Percentiles rank a stretch among this genome's conserved stretches.
phyloP scores from a whole-genome alignment of 2,888 invertebrate genomes.

The Ethmia dodecea region DNA sequence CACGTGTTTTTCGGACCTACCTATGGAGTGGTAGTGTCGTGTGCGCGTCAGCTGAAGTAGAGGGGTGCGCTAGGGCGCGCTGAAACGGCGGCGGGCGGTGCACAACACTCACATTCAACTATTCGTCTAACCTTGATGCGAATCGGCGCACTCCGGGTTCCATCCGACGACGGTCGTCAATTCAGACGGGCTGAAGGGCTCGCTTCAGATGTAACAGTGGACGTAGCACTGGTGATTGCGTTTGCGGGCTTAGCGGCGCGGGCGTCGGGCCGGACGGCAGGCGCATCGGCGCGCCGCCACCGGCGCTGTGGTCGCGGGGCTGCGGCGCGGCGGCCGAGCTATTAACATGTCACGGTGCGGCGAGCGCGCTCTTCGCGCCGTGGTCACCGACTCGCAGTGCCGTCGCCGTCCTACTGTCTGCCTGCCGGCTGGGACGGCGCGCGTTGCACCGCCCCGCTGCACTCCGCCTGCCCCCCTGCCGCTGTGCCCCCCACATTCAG shows the following conservation, averaged over 20 bases:
- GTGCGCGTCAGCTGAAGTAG: constrained; percentile 57
- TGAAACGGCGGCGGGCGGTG: constrained; percentile 47
- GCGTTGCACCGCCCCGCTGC: constrained; percentile 76
- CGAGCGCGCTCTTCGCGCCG: constrained; percentile 73
- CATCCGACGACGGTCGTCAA: constrained; percentile 71
- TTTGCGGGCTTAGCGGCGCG: constrained; percentile 41
- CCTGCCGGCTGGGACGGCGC: constrained; percentile 61
- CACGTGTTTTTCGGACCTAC: constrained; percentile 56
- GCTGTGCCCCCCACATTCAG: constrained; percentile 45
- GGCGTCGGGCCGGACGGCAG: constrained; percentile 63
- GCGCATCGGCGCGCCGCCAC: constrained; percentile 72
- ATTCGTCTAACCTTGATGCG: constrained; percentile 76
- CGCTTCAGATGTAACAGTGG: constrained; percentile 64
- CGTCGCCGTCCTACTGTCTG: constrained; percentile 78
- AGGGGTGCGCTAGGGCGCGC: constrained; percentile 52
- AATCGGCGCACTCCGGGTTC: constrained; percentile 76
- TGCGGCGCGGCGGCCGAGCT: constrained; percentile 71
- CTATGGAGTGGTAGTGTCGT: constrained; percentile 48
- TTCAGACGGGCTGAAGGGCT: constrained; percentile 67
- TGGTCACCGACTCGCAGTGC: constrained; percentile 75
- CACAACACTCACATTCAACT: constrained; percentile 74
- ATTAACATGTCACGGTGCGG: constrained; percentile 67
- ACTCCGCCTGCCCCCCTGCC: constrained; percentile 69
- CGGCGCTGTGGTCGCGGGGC: constrained; percentile 61
- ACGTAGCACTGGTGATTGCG: constrained; percentile 42